Evolutionary conservation across 2,888 invertebrate species (phyloP), one percentile per base, ranked within the genome.

Genomic region (Drosophila seclusa): DNA sequence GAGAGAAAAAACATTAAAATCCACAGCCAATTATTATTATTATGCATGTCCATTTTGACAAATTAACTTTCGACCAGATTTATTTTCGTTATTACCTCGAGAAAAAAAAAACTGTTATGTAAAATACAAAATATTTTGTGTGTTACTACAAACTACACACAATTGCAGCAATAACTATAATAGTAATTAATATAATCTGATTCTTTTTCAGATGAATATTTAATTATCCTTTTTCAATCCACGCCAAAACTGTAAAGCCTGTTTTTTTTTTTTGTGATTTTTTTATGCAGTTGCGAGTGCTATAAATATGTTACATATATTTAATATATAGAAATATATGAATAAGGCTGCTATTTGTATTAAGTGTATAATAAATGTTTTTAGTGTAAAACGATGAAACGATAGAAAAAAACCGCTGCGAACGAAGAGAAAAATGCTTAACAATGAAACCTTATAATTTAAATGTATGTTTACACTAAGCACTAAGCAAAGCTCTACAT

Each of bases 301-400:
- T 75, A 80, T 76, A 80, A 32, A 65, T 78, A 79, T 67, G 80
- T 75, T 78, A 80, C 38, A 42, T 42, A 21, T 42, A 42, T 42
- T 42, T 42, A 42, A 70, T 65, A 79, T 73, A 65, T 32, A 65
- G 27, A 53, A 40, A 42, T 57, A 52, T 69, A 69, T 76, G 21
- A 60, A 65, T 80, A 80, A 80, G 79, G 82, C 82, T 80, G 79
- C 78, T 82, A 68, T 48, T 31, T 66, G 65, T 68, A 63, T 52
- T 75, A 80, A 75, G 64, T 87, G 86, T 89, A 84, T 54, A 45
- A 78, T 88, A 84, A 70, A 74, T 78, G 87, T 83, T 83, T 88
- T 86, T 78, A 86, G 71, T 50, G 60, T 65, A 34, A 53, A 59
- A 57, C 40, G n/a, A 5, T 31, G 40, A 58, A 38, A 32, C 42